Base-by-base conservation (phyloP, 2,113 vertebrate genomes). In the Platycercus adscitus region DNA sequence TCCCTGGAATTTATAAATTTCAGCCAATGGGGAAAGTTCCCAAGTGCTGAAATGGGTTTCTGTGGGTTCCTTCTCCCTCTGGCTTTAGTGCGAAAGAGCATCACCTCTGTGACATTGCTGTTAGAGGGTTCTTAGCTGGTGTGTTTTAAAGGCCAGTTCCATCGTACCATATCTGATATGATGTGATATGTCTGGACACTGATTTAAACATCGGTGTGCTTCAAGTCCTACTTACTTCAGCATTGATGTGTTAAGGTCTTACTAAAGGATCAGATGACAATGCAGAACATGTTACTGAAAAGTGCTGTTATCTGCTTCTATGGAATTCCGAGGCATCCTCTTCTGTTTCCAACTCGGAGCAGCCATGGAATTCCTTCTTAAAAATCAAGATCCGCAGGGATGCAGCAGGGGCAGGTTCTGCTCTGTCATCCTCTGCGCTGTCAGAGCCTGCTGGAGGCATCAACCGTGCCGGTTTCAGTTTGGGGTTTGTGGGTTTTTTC, bases 341-440 rank as follows among this genome's bases (percentile, higher is more conserved):
- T 58, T 78, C 82, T n/a, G 5, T 29, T 47, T 52, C 52, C 73
- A 72, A 1, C 70, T 43, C 0, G 0, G 58, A 66, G 7, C 39
- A 69, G 58, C 44, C 2, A 0, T 58, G 41, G 37, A 70, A 85
- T 72, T 39, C 33, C 2, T 65, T 37, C 43, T 50, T 41, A 28
- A n/a, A 78, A 68, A 19, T 12, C 43, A n/a, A 28, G 41, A 39
- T 39, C 60, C 47, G 5, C 37, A 16, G 46, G 35, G 64, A 10
- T 35, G 1, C 9, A 55, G 17, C 41, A 47, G 75, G 63, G 69
- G 11, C 46, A 81, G 88, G 56, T 75, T 52, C 63, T 31, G 8
- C 13, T 60, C 60, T 60, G 52, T 37, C 86, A 24, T 35, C 88
- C 10, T 23, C 20, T 43, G 53, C 0, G 0, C 44, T 1, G 0